Evolutionary conservation across 2,888 invertebrate species (phyloP).

Genomic region (Thelaira solivaga): DNA sequence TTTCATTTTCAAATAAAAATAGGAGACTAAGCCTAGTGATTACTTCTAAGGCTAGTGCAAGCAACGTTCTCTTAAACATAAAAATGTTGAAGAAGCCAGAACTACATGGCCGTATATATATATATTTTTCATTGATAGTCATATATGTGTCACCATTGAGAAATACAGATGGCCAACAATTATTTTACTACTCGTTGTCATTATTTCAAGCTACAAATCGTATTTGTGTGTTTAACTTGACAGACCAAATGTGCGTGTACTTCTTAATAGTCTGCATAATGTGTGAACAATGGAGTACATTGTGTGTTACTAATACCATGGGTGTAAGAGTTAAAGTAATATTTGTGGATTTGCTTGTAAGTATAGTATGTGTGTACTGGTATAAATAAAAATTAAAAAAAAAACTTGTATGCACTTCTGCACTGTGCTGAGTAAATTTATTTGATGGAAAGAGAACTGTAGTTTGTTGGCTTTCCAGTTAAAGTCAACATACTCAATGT

Average conservation of each 20-base stretch:
- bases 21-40: too few species aligned
- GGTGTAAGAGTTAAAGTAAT: constrained; percentile 8
- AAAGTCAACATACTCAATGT: neutral
- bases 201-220: constrained; percentile 16
- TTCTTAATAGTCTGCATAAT: constrained; percentile 47
- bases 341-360: neutral
- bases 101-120: neutral
- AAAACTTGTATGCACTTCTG: neutral
- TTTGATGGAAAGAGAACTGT: constrained; percentile 3
- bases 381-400: too few species aligned
- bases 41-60: too few species aligned
- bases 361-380: too few species aligned
- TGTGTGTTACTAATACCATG: neutral
- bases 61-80: neutral
- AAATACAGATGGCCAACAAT: constrained; percentile 52
- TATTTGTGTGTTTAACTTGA: constrained; percentile 25
- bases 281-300: constrained; percentile 20
- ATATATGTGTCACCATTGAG: neutral
- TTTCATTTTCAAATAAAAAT: too few species aligned
- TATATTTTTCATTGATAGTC: neutral
- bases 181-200: constrained; percentile 37
- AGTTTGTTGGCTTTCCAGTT: constrained; percentile 39
- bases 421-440: neutral
- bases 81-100: neutral
- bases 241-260: constrained; percentile 44